A percentile compares a stretch with the other conserved stretches of the same genome.
Conservation (phyloP, 2,888 invertebrate genomes). For the Polymixis lichenea region DNA sequence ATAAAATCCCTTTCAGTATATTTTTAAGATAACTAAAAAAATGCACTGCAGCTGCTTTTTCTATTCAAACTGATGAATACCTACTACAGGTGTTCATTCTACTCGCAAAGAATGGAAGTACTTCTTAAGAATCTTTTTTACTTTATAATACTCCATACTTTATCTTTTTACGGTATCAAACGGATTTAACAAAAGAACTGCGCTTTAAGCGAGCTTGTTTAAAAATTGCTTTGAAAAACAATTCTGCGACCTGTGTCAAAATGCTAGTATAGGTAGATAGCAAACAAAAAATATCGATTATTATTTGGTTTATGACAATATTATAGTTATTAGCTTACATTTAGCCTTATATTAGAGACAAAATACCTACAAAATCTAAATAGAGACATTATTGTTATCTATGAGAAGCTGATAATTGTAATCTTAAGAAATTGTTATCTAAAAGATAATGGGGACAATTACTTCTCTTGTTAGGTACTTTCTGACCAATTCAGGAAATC, state of each 20-base stretch:
- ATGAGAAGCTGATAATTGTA: background rate
- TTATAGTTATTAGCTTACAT: too few relatives aligned
- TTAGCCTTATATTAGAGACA: background rate
- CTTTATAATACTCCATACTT: conserved; percentile 24
- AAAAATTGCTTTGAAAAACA: conserved; percentile 7
- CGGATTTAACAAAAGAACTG: conserved; percentile 28
- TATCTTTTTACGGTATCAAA: conserved; percentile 35
- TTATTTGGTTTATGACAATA: background rate
- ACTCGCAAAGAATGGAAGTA: conserved; percentile 21
- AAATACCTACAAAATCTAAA: background rate
- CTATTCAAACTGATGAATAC: conserved; percentile 33
- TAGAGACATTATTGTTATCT: background rate
- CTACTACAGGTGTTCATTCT: conserved; percentile 29
- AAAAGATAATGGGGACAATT: background rate
- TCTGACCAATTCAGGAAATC: background rate
- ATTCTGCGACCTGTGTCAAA: background rate
- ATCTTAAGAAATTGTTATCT: background rate
- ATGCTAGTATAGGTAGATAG: background rate
- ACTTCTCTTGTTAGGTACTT: background rate
- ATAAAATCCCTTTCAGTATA: too few relatives aligned
- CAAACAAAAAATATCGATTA: background rate
- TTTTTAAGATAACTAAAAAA: background rate
- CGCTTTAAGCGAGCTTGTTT: conserved; percentile 20
- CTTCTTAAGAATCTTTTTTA: conserved; percentile 33
- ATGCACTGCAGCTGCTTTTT: conserved; percentile 7